Base-by-base conservation (phyloP, 1,140 invertebrate genomes). In the Lucilia cuprina region DNA sequence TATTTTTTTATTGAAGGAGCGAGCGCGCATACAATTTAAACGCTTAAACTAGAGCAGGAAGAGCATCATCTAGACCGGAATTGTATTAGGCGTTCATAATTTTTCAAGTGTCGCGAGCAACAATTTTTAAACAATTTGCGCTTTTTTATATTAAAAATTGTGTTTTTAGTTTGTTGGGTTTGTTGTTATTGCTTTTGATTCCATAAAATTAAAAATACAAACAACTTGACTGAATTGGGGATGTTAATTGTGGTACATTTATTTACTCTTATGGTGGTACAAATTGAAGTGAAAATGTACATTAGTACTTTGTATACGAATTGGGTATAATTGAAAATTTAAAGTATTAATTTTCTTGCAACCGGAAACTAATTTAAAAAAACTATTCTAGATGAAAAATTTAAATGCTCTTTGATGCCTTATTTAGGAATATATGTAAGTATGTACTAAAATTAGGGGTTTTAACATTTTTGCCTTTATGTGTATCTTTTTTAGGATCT, bases 11-110 rank as follows among this genome's bases (percentile, higher is more conserved):
- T 8, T 12, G 60, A 35, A 70, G 55, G 83, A 60, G 77, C 74
- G 25, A 82, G 83, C 83, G 83, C 83, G 84, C 49, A 74, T 74
- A 78, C 84, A 84, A 82, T 85, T 85, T 85, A 83, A 85, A 85
- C 85, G 86, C 86, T 87, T 86, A 87, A 90, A 89, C 88, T 89
- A 88, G 88, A 90, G 89, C 89, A 89, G 85, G 87, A 84, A 85
- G 85, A 90, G 89, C 89, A 90, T 90, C 89, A 90, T 90, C 88
- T 90, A 90, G 89, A 90, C 89, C 89, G 89, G 89, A 90, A 90
- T 90, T 87, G 88, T 89, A 89, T 78, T 87, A 90, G 89, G 89
- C 85, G 82, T 78, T 30, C 89, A 90, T 86, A 25, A 17, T 5
- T 55, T 41, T 41, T 25, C 65, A 77, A 80, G 25, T 74, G 80